Evolutionary conservation across 1,140 invertebrate species (phyloP).

Genomic region (Steinernema khuongi): DNA sequence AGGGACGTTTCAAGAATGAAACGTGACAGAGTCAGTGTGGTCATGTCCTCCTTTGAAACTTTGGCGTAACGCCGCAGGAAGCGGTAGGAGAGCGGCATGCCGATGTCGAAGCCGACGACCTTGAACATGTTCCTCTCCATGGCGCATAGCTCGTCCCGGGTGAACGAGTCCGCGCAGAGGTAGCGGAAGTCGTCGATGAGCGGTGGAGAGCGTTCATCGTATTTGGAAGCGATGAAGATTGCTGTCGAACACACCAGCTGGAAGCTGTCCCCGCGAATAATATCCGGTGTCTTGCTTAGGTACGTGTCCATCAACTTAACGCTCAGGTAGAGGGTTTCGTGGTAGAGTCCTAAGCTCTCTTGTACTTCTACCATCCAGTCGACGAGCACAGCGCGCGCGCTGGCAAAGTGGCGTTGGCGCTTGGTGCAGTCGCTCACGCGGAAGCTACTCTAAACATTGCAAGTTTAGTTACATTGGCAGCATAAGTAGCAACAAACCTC

Average conservation of each 20-base stretch:
- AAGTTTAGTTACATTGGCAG: neutral
- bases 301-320: slow-evolving; percentile 90
- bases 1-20: slow-evolving; percentile 86
- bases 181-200: slow-evolving; percentile 89
- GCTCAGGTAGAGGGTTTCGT: slow-evolving; percentile 91
- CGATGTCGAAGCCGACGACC: slow-evolving; percentile 79
- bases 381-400: slow-evolving; percentile 80
- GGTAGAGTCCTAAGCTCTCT: slow-evolving; percentile 94
- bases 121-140: slow-evolving; percentile 86
- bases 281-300: slow-evolving; percentile 65
- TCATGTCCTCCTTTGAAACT: slow-evolving; percentile 75
- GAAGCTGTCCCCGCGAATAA: slow-evolving; percentile 67
- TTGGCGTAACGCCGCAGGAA: slow-evolving; percentile 86
- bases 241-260: slow-evolving; percentile 85
- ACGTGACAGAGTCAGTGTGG: slow-evolving; percentile 80
- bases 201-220: slow-evolving; percentile 85
- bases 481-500: slow-evolving; percentile 65
- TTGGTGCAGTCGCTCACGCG: slow-evolving; percentile 74
- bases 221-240: slow-evolving; percentile 89
- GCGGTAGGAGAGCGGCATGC: slow-evolving; percentile 87
- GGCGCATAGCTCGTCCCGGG: slow-evolving; percentile 71
- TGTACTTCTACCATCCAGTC: slow-evolving; percentile 97
- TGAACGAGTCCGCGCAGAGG: slow-evolving; percentile 89
- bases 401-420: slow-evolving; percentile 69
- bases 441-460: slow-evolving; percentile 63